Conservation (phyloP, 2,113 vertebrate genomes). For the Serilophus lunatus region DNA sequence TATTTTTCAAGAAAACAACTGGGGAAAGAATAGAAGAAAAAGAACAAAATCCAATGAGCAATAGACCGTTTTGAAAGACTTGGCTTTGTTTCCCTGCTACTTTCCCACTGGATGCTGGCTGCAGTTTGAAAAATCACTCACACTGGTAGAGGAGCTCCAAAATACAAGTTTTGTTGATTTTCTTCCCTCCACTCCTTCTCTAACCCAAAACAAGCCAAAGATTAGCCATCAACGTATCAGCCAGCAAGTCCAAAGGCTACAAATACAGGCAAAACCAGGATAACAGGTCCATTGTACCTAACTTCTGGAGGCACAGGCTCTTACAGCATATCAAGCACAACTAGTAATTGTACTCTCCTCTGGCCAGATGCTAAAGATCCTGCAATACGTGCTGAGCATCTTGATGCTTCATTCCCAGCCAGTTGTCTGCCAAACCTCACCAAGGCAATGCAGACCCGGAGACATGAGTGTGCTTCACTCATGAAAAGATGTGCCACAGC, state of each 20-base stretch:
- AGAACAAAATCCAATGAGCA: neutral
- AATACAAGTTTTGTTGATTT: neutral
- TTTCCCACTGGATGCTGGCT: neutral
- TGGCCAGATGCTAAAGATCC: neutral
- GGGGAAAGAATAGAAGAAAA: neutral
- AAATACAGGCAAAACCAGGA: neutral
- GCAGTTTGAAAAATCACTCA: neutral
- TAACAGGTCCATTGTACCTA: fast-evolving
- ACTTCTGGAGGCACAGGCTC: neutral
- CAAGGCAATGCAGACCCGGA: neutral
- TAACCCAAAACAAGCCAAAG: neutral
- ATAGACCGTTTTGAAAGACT: neutral
- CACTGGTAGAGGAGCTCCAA: neutral
- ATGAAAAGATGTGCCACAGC: neutral
- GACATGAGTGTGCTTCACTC: neutral
- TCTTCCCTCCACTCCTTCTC: fast-evolving
- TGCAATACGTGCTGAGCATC: neutral
- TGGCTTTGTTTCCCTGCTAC: neutral
- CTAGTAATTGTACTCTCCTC: neutral
- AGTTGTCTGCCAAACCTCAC: neutral
- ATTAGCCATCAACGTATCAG: neutral
- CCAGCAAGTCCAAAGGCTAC: neutral
- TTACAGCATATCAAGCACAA: neutral
- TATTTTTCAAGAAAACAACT: neutral
- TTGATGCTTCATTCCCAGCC: neutral